These are phyloP conservation scores for Tragelaphus strepsiceros DNA, from an alignment of 2,113 vertebrate species.

Conservation along the genomic window DNA sequence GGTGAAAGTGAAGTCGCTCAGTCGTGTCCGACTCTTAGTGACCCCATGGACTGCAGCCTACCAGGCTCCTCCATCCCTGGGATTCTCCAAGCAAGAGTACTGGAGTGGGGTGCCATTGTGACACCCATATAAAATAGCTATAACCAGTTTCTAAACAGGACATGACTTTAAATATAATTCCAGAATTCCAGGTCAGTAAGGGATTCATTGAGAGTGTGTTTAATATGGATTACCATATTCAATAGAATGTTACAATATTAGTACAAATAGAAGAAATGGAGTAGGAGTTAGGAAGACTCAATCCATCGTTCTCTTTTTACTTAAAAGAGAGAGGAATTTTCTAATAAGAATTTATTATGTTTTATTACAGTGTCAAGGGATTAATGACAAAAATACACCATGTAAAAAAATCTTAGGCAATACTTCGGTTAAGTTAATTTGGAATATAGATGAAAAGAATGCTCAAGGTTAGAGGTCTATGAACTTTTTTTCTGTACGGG, in stretches of 20 bases:
- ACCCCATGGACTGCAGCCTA: too few species aligned
- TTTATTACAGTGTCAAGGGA: not conserved
- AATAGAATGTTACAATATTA: not conserved
- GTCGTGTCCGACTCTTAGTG: too few species aligned
- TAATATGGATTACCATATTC: not conserved
- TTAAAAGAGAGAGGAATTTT: not conserved
- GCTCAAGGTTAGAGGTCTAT: not conserved
- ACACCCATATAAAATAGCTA: not conserved
- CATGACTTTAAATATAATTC: constrained; percentile 32
- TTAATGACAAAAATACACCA: not conserved
- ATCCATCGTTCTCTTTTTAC: not conserved
- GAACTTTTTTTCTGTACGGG: not conserved
- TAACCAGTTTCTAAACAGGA: not conserved
- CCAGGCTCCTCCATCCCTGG: too few species aligned
- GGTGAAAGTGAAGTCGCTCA: too few species aligned
- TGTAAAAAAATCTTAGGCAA: not conserved
- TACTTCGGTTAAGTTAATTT: not conserved
- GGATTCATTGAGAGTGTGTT: not conserved
- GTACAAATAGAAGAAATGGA: not conserved
- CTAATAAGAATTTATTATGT: not conserved
- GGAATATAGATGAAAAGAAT: not conserved
- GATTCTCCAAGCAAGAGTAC: too few species aligned
- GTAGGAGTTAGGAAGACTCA: not conserved
- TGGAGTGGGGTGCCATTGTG: not conserved
- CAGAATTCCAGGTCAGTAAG: not conserved